These are phyloP conservation scores for Uloborus diversus DNA, from an alignment of 1,140 invertebrate genomes.

Conservation along the genomic window DNA sequence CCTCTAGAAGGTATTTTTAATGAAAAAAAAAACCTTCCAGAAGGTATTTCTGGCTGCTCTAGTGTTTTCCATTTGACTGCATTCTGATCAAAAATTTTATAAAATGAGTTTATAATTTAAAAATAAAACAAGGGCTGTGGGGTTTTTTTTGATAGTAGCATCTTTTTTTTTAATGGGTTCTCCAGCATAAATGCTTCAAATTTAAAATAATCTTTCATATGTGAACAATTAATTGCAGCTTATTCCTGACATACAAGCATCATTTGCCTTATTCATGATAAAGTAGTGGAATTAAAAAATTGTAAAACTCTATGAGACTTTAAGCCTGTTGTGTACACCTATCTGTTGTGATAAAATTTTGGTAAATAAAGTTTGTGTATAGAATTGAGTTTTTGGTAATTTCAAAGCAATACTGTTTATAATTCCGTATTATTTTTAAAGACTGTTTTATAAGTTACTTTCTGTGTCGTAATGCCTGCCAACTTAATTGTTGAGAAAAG, in stretches of 20 bases:
- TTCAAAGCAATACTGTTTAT: background rate
- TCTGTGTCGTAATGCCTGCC: too few species aligned
- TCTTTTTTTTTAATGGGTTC: background rate
- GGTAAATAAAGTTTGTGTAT: constrained; percentile 43
- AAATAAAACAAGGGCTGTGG: background rate
- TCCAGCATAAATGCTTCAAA: background rate
- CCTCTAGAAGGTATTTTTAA: too few species aligned
- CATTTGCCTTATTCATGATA: background rate
- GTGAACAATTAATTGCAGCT: background rate
- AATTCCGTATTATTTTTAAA: too few species aligned
- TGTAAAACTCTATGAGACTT: background rate
- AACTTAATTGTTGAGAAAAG: too few species aligned
- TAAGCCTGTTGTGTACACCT: constrained; percentile 39
- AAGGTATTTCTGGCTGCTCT: too few species aligned
- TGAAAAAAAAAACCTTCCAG: too few species aligned
- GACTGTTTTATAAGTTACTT: too few species aligned
- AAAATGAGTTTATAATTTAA: background rate
- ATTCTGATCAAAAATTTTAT: background rate
- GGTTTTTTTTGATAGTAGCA: background rate
- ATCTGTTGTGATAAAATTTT: constrained; percentile 53
- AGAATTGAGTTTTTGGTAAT: background rate
- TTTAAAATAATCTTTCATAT: background rate
- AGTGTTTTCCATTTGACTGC: background rate
- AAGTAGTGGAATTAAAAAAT: background rate
- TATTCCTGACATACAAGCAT: too few species aligned